A percentile compares a stretch with the other conserved stretches of the same genome.
phyloP scores from a whole-genome alignment of 1,140 invertebrate species.

The Bombus waltoni region DNA sequence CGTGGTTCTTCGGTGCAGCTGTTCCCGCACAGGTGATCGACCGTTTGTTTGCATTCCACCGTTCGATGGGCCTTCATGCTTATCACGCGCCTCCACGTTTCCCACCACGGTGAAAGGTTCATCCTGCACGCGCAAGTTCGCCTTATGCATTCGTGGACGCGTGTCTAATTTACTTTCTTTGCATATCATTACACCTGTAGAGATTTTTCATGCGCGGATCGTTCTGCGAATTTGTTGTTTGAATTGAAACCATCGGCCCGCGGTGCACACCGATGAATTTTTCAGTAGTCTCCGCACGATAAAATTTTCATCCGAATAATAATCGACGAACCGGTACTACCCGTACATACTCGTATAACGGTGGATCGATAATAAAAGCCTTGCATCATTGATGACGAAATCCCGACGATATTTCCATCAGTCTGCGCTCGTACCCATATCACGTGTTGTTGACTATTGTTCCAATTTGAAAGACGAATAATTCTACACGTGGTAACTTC shows the following conservation, averaged over 20 bases:
- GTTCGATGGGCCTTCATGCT: neutral
- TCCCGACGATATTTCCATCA: slow-evolving; percentile 31
- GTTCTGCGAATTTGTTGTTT: neutral
- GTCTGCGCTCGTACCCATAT: neutral
- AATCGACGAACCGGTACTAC: neutral
- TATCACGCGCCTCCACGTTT: slow-evolving; percentile 42
- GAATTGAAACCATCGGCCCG: neutral
- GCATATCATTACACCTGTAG: neutral
- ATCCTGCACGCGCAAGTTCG: slow-evolving; percentile 5
- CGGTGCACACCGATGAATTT: slow-evolving; percentile 7
- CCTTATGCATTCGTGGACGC: neutral
- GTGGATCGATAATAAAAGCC: slow-evolving; percentile 38
- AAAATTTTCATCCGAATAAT: slow-evolving; percentile 10
- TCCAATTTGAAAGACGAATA: neutral
- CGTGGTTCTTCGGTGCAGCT: neutral
- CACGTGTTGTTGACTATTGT: neutral
- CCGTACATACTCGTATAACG: neutral
- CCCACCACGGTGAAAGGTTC: neutral
- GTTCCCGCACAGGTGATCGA: slow-evolving; percentile 34
- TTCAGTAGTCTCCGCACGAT: neutral
- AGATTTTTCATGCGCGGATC: neutral
- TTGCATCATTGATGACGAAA: slow-evolving; percentile 7
- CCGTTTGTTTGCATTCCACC: slow-evolving; percentile 33
- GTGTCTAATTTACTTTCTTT: slow-evolving; percentile 55
- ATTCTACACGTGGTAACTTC: neutral